These are phyloP conservation scores for Drosophila punjabiensis DNA, from an alignment of 1,140 invertebrate genomes.

Conservation along the genomic window DNA sequence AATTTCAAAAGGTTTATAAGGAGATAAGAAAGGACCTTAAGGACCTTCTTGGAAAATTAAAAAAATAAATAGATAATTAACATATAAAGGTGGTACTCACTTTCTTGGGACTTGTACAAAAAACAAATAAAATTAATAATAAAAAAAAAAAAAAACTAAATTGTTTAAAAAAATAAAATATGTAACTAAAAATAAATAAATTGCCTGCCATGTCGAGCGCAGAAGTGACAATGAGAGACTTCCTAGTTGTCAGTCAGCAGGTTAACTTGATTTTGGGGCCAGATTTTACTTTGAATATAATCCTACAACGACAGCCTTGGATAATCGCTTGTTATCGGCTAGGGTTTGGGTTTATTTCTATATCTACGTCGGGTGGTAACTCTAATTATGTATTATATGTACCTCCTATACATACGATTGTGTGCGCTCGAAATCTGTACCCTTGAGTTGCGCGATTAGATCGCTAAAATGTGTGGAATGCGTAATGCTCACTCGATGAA, in stretches of 20 bases:
- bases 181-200: not conserved
- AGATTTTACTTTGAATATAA: not conserved
- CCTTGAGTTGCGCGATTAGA: slow-evolving; percentile 26
- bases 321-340: slow-evolving; percentile 25
- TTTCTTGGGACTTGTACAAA: no score
- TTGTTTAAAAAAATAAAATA: not conserved
- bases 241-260: not conserved
- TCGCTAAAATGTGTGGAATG: slow-evolving; percentile 27
- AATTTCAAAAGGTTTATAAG: no score
- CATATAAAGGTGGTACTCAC: no score
- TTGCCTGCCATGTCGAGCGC: not conserved
- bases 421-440: not conserved
- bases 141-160: no score
- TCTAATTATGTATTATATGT: slow-evolving; percentile 4
- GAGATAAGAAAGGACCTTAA: no score
- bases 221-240: not conserved
- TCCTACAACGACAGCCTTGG: not conserved
- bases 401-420: not conserved
- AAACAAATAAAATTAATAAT: not conserved
- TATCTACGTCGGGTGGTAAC: slow-evolving; percentile 13
- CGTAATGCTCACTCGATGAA: slow-evolving; percentile 2
- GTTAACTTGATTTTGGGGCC: not conserved
- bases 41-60: no score
- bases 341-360: slow-evolving; percentile 16
- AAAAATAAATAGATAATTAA: no score